Conservation (phyloP, 2,888 invertebrate species). For the Luperina nickerlii region DNA sequence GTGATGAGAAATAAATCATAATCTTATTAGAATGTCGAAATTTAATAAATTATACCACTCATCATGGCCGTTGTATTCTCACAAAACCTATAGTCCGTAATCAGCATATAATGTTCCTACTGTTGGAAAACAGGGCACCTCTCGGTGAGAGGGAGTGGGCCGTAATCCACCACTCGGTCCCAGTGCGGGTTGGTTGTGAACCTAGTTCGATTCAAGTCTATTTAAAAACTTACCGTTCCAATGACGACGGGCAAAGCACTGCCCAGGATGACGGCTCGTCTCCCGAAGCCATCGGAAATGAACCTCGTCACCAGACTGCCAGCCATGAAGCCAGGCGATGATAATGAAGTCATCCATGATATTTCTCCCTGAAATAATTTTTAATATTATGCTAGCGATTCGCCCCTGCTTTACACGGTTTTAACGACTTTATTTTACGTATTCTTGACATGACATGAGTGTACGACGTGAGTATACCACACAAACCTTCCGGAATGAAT, state of each 20-base stretch:
- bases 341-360: constrained; percentile 76
- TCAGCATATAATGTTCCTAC: background rate
- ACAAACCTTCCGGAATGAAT: background rate
- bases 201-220: background rate
- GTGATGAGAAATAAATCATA: no score
- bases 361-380: constrained; percentile 63
- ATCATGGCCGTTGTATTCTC: background rate
- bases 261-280: constrained; percentile 74
- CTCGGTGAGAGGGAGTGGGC: background rate
- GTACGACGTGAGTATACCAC: no score
- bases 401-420: background rate
- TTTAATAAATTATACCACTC: background rate
- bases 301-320: constrained; percentile 79
- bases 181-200: background rate
- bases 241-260: constrained; percentile 77
- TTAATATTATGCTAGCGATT: no score
- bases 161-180: background rate
- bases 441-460: background rate
- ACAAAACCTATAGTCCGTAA: background rate
- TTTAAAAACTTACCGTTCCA: constrained; percentile 71
- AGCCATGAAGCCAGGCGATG: constrained; percentile 77
- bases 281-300: constrained; percentile 77
- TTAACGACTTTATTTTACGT: background rate
- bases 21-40: background rate
- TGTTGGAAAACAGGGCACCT: background rate